phyloP scores from a whole-genome alignment of 2,888 invertebrate genomes.

The Conistra vaccinii region DNA sequence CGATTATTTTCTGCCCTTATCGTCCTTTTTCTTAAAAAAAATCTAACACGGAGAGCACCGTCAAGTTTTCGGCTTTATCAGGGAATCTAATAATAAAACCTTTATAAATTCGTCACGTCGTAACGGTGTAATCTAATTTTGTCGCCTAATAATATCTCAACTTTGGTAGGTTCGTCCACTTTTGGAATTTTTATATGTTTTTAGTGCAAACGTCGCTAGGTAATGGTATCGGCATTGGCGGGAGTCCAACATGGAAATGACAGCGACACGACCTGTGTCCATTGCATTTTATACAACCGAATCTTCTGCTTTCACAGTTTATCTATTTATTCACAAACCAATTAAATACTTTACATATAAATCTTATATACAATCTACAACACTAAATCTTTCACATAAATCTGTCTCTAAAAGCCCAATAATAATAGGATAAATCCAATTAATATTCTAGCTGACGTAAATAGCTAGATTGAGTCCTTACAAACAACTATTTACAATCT shows the following conservation, averaged over 20 bases:
- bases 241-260: conserved; percentile 65
- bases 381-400: conserved; percentile 20
- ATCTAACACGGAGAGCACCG: conserved; percentile 26
- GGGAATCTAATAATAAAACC: conserved; percentile 64
- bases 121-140: conserved; percentile 62
- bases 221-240: conserved; percentile 62
- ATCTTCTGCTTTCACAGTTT: not conserved
- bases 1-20: conserved; percentile 43
- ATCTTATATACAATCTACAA: no score
- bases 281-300: conserved; percentile 62
- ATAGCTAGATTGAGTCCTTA: conserved; percentile 26
- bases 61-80: conserved; percentile 60
- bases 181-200: conserved; percentile 46
- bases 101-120: conserved; percentile 66
- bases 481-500: conserved; percentile 28
- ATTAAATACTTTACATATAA: no score
- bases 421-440: conserved; percentile 9
- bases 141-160: conserved; percentile 53
- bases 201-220: conserved; percentile 40
- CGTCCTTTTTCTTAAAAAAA: conserved; percentile 36
- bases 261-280: conserved; percentile 61
- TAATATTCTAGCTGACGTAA: conserved; percentile 15
- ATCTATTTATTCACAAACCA: no score
- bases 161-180: conserved; percentile 48
- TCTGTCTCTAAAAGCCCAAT: conserved; percentile 4